A percentile compares a stretch with the other conserved stretches of the same genome.
Evolutionary conservation across 2,797 vertebrate species (phyloP).

Genomic region (Hafferia zeledoni): DNA sequence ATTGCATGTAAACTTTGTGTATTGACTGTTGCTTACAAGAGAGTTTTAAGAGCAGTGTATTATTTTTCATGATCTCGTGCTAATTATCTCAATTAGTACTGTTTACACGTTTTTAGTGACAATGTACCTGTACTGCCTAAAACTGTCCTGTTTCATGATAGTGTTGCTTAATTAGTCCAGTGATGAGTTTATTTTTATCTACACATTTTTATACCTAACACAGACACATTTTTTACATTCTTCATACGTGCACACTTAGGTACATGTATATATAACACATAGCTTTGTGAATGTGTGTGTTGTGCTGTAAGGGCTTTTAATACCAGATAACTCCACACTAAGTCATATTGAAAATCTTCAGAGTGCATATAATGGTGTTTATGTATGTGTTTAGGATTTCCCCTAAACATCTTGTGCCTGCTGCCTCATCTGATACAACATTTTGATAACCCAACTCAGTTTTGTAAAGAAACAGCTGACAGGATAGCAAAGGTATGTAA

Average conservation of each 20-base stretch:
- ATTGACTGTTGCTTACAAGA: neutral
- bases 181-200: neutral
- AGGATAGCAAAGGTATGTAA: constrained; percentile 91
- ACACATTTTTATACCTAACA: neutral
- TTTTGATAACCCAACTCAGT: constrained; percentile 97
- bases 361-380: constrained; percentile 7
- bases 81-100: neutral
- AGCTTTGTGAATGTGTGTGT: neutral
- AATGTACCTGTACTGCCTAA: neutral
- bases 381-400: constrained; percentile 86
- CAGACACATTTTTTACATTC: neutral
- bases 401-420: constrained; percentile 96
- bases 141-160: neutral
- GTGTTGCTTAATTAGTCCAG: neutral
- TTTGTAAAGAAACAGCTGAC: constrained; percentile 98
- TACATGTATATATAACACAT: neutral
- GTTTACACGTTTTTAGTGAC: neutral
- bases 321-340: neutral
- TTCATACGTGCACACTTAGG: neutral
- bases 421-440: constrained; percentile 98
- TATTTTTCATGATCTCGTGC: neutral
- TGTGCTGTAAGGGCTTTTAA: neutral
- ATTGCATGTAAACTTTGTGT: neutral
- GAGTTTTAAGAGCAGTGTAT: neutral
- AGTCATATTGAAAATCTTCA: neutral